These are phyloP conservation scores for Oxycera nigricornis DNA, from an alignment of 2,888 invertebrate genomes.

Conservation along the genomic window DNA sequence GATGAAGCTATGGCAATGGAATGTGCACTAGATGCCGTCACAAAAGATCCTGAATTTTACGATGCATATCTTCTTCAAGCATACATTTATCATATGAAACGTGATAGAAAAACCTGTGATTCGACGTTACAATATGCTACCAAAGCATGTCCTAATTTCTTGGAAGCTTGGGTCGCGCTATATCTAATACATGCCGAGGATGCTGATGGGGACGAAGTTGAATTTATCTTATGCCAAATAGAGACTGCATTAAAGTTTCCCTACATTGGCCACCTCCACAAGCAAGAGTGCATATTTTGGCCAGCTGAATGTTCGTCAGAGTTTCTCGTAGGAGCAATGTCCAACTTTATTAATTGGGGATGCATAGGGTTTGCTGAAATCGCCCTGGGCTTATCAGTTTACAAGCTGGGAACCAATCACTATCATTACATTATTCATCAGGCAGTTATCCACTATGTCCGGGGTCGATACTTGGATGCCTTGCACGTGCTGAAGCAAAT, in stretches of 20 bases:
- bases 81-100: constrained; percentile 33
- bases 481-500: constrained; percentile 28
- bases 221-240: neutral
- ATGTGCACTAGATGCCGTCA: constrained; percentile 35
- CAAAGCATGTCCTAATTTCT: constrained; percentile 18
- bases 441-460: constrained; percentile 40
- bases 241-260: neutral
- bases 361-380: constrained; percentile 42
- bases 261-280: constrained; percentile 29
- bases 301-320: neutral
- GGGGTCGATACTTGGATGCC: constrained; percentile 20
- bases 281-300: constrained; percentile 33
- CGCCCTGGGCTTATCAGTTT: constrained; percentile 16
- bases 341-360: constrained; percentile 38
- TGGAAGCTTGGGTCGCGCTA: constrained; percentile 39
- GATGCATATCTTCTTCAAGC: constrained; percentile 37
- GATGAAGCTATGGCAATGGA: constrained; percentile 32
- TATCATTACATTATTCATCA: constrained; percentile 34
- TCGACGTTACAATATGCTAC: constrained; percentile 16
- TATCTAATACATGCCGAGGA: neutral
- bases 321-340: constrained; percentile 6
- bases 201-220: neutral
- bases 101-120: constrained; percentile 28
- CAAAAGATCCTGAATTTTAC: neutral
- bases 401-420: constrained; percentile 17